phyloP scores from a whole-genome alignment of 2,113 vertebrate species.

The Hippocampus guttulatus region DNA sequence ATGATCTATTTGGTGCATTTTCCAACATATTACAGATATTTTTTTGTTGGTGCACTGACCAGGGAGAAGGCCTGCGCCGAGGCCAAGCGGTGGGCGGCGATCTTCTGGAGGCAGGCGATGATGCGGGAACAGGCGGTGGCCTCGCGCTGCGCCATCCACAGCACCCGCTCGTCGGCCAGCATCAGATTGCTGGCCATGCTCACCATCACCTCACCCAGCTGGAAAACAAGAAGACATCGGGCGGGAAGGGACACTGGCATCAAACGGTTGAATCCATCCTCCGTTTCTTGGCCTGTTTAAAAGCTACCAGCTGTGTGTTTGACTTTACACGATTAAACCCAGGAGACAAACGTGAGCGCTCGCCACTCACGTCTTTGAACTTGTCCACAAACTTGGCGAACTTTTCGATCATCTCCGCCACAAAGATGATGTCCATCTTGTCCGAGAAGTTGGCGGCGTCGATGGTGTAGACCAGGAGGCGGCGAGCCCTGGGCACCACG shows the following conservation, averaged over 20 bases:
- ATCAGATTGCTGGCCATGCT: conserved; percentile 96
- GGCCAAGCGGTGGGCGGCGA: conserved; percentile 80
- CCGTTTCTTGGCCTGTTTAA: too few relatives aligned
- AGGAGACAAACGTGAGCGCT: background rate
- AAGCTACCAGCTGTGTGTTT: too few relatives aligned
- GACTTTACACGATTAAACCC: too few relatives aligned
- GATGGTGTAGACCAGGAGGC: conserved; percentile 86
- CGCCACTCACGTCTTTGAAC: conserved; percentile 84
- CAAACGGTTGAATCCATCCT: too few relatives aligned
- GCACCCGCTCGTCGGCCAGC: conserved; percentile 88
- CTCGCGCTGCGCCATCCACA: conserved; percentile 92
- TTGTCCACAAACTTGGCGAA: conserved; percentile 93
- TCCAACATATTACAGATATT: too few relatives aligned
- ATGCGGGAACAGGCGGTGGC: conserved; percentile 88
- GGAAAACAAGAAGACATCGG: background rate
- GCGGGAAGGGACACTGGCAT: too few relatives aligned
- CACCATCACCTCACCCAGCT: conserved; percentile 95
- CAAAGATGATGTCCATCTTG: conserved; percentile 98
- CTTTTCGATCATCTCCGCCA: conserved; percentile 98
- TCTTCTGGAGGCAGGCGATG: conserved; percentile 84
- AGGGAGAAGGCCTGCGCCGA: conserved; percentile 87
- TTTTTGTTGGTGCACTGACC: conserved; percentile 80
- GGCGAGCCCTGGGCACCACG: conserved; percentile 83
- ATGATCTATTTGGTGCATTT: too few relatives aligned
- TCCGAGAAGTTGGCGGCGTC: conserved; percentile 96